A percentile compares a stretch with the other conserved stretches of the same genome.
These are phyloP conservation scores for Oophaga pumilio DNA, from an alignment of 2,113 vertebrate species.

Conservation along the genomic window DNA sequence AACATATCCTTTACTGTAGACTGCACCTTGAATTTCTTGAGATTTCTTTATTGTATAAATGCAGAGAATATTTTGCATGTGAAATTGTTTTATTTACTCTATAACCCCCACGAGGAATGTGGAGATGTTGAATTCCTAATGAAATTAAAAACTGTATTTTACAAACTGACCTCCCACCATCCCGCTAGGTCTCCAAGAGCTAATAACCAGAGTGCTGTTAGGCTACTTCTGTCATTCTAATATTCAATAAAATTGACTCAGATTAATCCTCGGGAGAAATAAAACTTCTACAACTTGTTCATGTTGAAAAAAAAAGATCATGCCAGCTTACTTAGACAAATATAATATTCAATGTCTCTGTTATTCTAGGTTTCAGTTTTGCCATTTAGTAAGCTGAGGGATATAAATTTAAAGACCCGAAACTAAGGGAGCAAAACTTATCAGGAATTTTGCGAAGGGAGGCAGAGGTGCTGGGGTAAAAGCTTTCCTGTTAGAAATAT, in stretches of 20 bases:
- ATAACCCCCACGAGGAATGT: slow-evolving; percentile 62
- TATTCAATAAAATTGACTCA: slow-evolving; percentile 78
- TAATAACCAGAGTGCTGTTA: slow-evolving; percentile 75
- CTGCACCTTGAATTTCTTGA: neutral
- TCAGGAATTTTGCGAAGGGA: slow-evolving; percentile 48
- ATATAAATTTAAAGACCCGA: slow-evolving; percentile 52
- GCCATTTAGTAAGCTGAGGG: slow-evolving; percentile 47
- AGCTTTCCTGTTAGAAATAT: slow-evolving; percentile 32
- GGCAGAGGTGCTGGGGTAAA: slow-evolving; percentile 58
- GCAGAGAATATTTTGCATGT: neutral
- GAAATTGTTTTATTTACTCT: slow-evolving; percentile 55
- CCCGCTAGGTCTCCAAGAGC: slow-evolving; percentile 67
- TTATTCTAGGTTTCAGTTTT: slow-evolving; percentile 57
- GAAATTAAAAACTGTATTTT: slow-evolving; percentile 75
- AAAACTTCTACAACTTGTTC: slow-evolving; percentile 65
- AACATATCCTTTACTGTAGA: neutral
- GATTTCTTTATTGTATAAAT: neutral
- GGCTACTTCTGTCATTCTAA: slow-evolving; percentile 69
- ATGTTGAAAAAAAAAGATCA: slow-evolving; percentile 62
- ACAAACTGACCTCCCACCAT: slow-evolving; percentile 67
- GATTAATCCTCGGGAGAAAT: slow-evolving; percentile 68
- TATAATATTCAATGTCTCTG: slow-evolving; percentile 68
- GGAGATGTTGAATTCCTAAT: slow-evolving; percentile 67
- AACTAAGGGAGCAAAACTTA: slow-evolving; percentile 49
- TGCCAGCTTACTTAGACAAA: slow-evolving; percentile 77